Conservation (phyloP, 2,113 vertebrate genomes). For the Vanacampus margaritifer region DNA sequence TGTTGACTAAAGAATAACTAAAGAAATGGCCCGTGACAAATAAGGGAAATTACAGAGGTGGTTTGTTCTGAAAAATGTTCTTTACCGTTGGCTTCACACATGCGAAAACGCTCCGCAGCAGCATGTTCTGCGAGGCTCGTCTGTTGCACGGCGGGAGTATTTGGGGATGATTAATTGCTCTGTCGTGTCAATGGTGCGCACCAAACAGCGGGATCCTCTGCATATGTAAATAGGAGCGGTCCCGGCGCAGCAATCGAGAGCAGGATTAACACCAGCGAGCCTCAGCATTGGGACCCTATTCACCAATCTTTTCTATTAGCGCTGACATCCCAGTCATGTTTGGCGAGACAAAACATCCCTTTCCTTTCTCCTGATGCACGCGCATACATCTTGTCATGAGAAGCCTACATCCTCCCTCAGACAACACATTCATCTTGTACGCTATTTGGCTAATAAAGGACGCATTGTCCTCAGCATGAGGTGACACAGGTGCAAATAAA, state of each 20-base stretch:
- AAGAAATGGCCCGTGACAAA: conserved; percentile 34
- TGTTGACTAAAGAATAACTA: conserved; percentile 25
- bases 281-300: conserved; percentile 65
- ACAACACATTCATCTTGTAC: conserved; percentile 18
- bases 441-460: conserved; percentile 4
- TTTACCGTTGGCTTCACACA: conserved; percentile 82
- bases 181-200: conserved; percentile 83
- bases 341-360: conserved; percentile 47
- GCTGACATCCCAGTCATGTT: conserved; percentile 59
- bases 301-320: conserved; percentile 73
- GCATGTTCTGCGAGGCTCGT: conserved; percentile 78
- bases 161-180: conserved; percentile 94
- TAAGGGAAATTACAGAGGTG: conserved; percentile 46
- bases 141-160: conserved; percentile 79
- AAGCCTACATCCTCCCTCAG: conserved; percentile 5
- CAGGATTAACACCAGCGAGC: conserved; percentile 79
- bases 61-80: conserved; percentile 45
- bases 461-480: neutral
- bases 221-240: conserved; percentile 86
- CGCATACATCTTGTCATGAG: conserved; percentile 38
- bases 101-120: conserved; percentile 79
- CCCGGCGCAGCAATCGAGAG: conserved; percentile 77
- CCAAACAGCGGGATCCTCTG: conserved; percentile 84
- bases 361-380: conserved; percentile 49
- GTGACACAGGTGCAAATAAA: conserved; percentile 1